Conservation (phyloP, 1,140 invertebrate genomes). For the Nasonia giraulti region DNA sequence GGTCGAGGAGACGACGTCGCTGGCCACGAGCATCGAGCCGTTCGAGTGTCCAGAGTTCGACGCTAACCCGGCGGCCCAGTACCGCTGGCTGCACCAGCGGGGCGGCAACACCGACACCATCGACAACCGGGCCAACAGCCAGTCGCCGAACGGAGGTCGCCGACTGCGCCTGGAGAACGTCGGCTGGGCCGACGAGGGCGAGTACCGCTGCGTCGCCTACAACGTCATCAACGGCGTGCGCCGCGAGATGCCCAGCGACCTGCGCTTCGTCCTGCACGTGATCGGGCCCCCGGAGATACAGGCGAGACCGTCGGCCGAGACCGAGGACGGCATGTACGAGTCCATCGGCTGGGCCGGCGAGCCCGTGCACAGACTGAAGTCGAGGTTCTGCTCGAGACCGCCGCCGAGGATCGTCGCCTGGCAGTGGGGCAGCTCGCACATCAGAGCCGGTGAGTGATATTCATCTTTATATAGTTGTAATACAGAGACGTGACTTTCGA, state of each 20-base stretch:
- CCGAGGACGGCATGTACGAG: conserved; percentile 63
- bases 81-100: conserved; percentile 72
- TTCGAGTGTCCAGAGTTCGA: conserved; percentile 87
- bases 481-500: conserved; percentile 24
- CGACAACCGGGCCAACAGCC: conserved; percentile 56
- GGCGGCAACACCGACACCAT: conserved; percentile 65
- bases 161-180: conserved; percentile 66
- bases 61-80: conserved; percentile 87
- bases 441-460: conserved; percentile 65
- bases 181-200: conserved; percentile 71
- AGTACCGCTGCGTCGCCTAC: conserved; percentile 70
- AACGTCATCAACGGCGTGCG: conserved; percentile 70
- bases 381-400: conserved; percentile 69
- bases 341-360: conserved; percentile 70
- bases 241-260: conserved; percentile 65
- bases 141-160: conserved; percentile 54
- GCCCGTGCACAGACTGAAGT: conserved; percentile 66
- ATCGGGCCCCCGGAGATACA: conserved; percentile 72
- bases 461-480: too few relatives aligned
- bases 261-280: conserved; percentile 67
- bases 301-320: conserved; percentile 59
- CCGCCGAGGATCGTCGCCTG: conserved; percentile 70
- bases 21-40: conserved; percentile 80
- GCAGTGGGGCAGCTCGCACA: conserved; percentile 72
- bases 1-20: conserved; percentile 62